Conservation (phyloP, 2,888 invertebrate species). For the Chloroclysta siterata region DNA sequence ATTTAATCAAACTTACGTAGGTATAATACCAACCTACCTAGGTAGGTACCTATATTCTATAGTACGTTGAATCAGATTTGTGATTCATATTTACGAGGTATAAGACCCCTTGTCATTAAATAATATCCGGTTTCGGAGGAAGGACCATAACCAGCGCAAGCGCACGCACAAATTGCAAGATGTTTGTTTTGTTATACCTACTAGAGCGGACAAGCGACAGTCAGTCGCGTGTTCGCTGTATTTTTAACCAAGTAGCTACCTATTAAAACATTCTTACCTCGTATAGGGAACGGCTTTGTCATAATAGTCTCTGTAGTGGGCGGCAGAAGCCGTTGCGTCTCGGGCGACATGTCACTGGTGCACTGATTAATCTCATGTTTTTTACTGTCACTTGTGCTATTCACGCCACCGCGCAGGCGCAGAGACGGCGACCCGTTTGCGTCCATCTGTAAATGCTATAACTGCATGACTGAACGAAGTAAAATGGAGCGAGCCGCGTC, state of each 20-base stretch:
- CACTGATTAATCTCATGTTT: conserved; percentile 85
- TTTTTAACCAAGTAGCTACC: conserved; percentile 54
- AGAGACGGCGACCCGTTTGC: conserved; percentile 77
- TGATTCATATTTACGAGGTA: neutral
- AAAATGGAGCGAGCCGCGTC: conserved; percentile 25
- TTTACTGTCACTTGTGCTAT: conserved; percentile 65
- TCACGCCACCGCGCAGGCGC: conserved; percentile 77
- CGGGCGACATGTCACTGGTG: conserved; percentile 90
- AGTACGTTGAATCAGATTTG: neutral
- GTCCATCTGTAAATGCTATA: conserved; percentile 74
- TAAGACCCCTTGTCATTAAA: neutral
- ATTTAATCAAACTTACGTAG: too few species aligned
- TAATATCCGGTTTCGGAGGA: conserved; percentile 14
- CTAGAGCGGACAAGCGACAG: conserved; percentile 13
- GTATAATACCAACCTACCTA: too few species aligned
- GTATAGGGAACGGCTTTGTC: conserved; percentile 95
- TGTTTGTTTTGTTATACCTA: conserved; percentile 4
- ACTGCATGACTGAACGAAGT: conserved; percentile 68
- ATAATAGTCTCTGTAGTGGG: conserved; percentile 94
- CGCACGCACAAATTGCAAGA: conserved; percentile 17
- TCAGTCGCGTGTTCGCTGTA: conserved; percentile 49
- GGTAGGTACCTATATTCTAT: too few species aligned
- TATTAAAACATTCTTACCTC: conserved; percentile 83
- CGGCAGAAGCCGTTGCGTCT: conserved; percentile 88
- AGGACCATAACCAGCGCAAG: conserved; percentile 6